A percentile compares a stretch with the other conserved stretches of the same genome.
These are phyloP conservation scores for Nowickia ferox DNA, from an alignment of 2,888 invertebrate genomes.

Conservation along the genomic window DNA sequence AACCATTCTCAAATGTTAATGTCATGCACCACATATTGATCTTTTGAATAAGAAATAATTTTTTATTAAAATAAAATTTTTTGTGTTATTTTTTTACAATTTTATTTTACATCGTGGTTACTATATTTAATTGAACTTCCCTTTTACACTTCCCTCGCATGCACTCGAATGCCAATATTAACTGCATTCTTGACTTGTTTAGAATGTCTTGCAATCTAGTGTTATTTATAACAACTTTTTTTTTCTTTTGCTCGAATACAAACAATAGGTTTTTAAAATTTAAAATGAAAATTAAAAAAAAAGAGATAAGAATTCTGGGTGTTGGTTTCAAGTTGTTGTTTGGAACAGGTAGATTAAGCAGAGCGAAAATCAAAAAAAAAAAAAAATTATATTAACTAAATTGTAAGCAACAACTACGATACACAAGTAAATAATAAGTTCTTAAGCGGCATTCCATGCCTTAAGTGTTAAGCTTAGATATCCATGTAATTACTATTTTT, in stretches of 20 bases:
- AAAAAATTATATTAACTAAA: slow-evolving; percentile 48
- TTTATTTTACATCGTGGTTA: no score
- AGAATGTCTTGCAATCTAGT: slow-evolving; percentile 23
- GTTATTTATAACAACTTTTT: slow-evolving; percentile 49
- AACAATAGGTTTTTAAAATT: slow-evolving; percentile 4
- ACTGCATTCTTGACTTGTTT: slow-evolving; percentile 39
- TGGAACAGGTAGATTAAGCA: slow-evolving; percentile 12
- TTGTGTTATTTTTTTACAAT: no score
- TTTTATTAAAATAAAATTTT: no score
- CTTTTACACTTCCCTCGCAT: neutral
- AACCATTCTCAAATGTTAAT: no score
- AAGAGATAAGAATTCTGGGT: slow-evolving; percentile 38
- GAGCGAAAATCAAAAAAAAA: neutral
- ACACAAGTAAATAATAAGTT: slow-evolving; percentile 1
- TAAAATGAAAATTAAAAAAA: neutral
- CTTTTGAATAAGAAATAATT: no score
- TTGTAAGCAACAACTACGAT: slow-evolving; percentile 6
- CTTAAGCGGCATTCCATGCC: slow-evolving; percentile 37
- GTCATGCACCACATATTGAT: no score
- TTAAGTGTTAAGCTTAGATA: neutral
- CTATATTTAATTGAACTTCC: neutral
- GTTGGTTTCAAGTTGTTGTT: slow-evolving; percentile 38
- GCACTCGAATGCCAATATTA: neutral
- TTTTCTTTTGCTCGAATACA: neutral
- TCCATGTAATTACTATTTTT: slow-evolving; percentile 30